These are phyloP conservation scores for Polyommatus iphigenia DNA, from an alignment of 2,888 invertebrate species.

Conservation along the genomic window DNA sequence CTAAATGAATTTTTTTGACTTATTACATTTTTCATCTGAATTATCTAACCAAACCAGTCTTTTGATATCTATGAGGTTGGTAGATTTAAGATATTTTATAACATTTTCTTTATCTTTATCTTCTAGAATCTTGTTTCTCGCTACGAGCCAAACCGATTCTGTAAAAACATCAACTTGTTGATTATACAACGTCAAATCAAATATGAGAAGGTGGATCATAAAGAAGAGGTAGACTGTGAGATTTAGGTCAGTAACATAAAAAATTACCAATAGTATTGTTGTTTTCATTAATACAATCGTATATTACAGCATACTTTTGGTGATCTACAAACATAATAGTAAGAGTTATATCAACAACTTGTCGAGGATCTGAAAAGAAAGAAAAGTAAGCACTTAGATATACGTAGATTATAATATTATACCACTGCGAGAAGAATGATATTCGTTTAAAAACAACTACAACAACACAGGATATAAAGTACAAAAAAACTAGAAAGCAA, in stretches of 20 bases:
- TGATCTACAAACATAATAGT: background rate
- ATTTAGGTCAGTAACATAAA: too few species aligned
- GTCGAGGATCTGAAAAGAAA: background rate
- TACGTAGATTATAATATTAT: too few species aligned
- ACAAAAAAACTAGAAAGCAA: too few species aligned
- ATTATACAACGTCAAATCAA: background rate
- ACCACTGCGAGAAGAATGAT: too few species aligned
- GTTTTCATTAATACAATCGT: conserved; percentile 14
- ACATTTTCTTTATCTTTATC: background rate
- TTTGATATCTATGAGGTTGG: background rate
- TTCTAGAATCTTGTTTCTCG: background rate
- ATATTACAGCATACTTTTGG: background rate
- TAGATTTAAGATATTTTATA: background rate
- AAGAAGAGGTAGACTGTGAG: too few species aligned
- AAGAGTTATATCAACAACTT: background rate
- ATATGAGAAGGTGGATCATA: too few species aligned
- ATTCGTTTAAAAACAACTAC: too few species aligned
- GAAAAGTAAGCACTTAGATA: too few species aligned
- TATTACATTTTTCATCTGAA: background rate
- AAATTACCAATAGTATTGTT: background rate
- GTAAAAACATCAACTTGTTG: background rate
- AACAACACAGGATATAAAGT: too few species aligned
- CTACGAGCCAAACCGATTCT: background rate
- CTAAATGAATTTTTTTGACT: too few species aligned
- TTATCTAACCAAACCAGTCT: background rate